These are phyloP conservation scores for Acanthiza pusilla DNA, from an alignment of 2,797 vertebrate genomes.

Conservation along the genomic window DNA sequence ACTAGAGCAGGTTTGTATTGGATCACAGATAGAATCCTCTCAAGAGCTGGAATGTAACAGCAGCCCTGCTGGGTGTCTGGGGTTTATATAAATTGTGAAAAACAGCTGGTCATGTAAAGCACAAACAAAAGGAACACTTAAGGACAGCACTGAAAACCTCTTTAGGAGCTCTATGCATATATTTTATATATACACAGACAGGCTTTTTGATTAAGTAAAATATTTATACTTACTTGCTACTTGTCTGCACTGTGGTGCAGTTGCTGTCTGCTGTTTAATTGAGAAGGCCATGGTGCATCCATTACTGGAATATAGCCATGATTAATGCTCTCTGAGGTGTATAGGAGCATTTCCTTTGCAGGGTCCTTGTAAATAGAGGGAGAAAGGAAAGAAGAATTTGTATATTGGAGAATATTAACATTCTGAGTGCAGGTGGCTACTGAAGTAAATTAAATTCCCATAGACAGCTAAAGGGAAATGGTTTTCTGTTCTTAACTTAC, in stretches of 20 bases:
- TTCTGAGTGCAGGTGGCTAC: neutral
- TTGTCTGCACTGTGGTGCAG: neutral
- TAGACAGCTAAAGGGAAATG: neutral
- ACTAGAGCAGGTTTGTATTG: neutral
- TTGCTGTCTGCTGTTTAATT: neutral
- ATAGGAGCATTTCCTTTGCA: neutral
- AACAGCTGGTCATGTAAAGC: neutral
- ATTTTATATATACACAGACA: neutral
- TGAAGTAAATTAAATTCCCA: neutral
- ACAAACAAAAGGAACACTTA: neutral
- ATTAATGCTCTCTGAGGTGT: neutral
- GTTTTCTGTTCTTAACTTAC: neutral
- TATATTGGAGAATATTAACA: neutral
- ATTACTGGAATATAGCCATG: neutral
- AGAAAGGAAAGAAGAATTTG: neutral
- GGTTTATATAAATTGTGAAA: neutral
- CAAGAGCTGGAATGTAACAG: neutral
- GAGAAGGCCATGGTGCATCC: neutral
- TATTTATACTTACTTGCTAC: neutral
- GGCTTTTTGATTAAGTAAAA: neutral
- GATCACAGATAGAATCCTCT: neutral
- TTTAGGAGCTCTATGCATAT: neutral
- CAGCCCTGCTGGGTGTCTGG: rapidly evolving
- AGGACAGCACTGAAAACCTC: neutral
- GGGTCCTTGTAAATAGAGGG: neutral